Evolutionary conservation across 2,113 vertebrate genomes (phyloP), one percentile per base, ranked within the genome.

Genomic region (Chamaea fasciata): DNA sequence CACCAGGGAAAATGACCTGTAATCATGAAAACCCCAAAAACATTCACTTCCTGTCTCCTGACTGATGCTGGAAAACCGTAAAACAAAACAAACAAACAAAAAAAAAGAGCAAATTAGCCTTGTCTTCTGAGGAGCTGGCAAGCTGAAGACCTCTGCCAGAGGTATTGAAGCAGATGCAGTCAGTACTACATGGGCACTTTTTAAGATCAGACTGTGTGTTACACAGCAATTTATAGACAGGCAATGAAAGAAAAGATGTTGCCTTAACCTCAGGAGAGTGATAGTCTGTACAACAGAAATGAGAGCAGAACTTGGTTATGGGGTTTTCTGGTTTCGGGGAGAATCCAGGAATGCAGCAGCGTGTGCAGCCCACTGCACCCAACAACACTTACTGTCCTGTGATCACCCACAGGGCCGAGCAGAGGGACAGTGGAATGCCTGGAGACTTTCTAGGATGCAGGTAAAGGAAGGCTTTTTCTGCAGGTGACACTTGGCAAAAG

Each of bases 341-440:
- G 31, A 28, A 62, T 47, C 22, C 52, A 42, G 31, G 49, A 35
- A 42, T 1, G 27, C 2, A 55, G 78, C 19, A 50, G 28, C 2
- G 1, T 3, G 2, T 3, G 57, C 41, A 83, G 67, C 39, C 35
- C 6, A 4, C 20, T 9, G 70, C 39, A 46, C 20, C 6, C 6
- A 31, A 7, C 5, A 3, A 3, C 23, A 9, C 10, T n/a, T 4
- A 1, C 13, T 1, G 13, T 2, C 28, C 68, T 37, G 5, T 3
- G 33, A 27, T 3, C 44, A 20, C 22, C 39, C 5, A 10, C 19
- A n/a, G 69, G 47, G 33, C 28, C 4, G 2, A 7, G 4, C 31
- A 64, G 13, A 46, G 55, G 41, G 26, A 15, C 33, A 26, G 33
- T 3, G 30, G 14, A 69, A 50, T 21, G 27, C 10, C 12, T 6